Base-by-base conservation (phyloP, 2,797 vertebrate species). In the Dipus sagitta region DNA sequence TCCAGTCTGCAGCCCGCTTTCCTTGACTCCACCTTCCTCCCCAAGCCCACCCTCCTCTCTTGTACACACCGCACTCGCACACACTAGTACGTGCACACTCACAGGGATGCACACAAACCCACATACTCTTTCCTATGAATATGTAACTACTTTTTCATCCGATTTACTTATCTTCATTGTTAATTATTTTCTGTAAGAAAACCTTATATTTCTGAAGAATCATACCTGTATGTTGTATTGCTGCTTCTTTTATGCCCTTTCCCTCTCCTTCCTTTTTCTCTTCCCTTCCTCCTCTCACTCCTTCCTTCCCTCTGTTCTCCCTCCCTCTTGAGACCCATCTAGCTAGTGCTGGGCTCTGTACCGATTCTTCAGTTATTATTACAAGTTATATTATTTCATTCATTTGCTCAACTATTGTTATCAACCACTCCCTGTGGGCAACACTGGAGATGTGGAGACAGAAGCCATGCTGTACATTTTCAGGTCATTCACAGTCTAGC, bases 171-270 rank as follows among this genome's bases (percentile, higher is more conserved):
- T 88, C 77, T 95, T 91, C 34, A 64, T 65, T 12, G 3, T 30
- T 38, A 42, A 60, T 85, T 93, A 54, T 88, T 95, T 79, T 11
- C 70, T 67, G 64, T 14, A 65, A 72, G 65, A 77, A 91, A 81
- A 90, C 34, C n/a, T 81, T 65, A 30, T 70, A 26, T 96, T 85
- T 82, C 75, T 92, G 54, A 52, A 90, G 42, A 95, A 84, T 18
- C 11, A 71, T 42, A 54, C 13, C 23, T 93, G 24, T 90, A 15
- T 60, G 20, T 87, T 64, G 65, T 77, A 38, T 17, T 80, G 9
- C 26, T 77, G 32, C 1, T 74, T 71, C 3, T 52, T 81, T 82
- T 28, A 8, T 77, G 52, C 15, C 2, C n/a, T 47, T 64, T 34
- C 38, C 23, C 7, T 47, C 47, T 47, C 47, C 47, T 11, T 10